Base-by-base conservation (phyloP, 2,113 vertebrate genomes). In the Neogobius melanostomus region DNA sequence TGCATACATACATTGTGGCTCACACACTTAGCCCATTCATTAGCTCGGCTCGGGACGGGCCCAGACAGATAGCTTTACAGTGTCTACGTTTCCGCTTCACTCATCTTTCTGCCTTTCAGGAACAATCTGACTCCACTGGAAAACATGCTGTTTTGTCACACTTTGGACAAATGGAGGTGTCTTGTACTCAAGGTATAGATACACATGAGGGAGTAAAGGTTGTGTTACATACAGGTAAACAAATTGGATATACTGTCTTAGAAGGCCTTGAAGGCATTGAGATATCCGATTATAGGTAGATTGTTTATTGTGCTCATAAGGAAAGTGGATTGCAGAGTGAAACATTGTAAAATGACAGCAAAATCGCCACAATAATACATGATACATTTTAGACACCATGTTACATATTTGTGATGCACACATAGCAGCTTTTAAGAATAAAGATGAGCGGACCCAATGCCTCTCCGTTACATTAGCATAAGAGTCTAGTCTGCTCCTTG, bases 21-120 rank as follows among this genome's bases (percentile, higher is more conserved):
- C 12, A n/a, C 71, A 82, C 72, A 50, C 44, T 21, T 36, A 62
- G 52, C 75, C 74, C 57, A 75, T 84, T 86, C 74, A 83, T 86
- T 88, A 76, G 28, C 0, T 28, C 11, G 10, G 53, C 17, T 56
- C 53, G 77, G 75, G 74, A 76, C 57, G 66, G 6, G 90, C 54
- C 75, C 46, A 11, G 82, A 77, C 90, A 89, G 65, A 77, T 45
- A 47, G 42, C 48, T 74, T 42, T 65, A 48, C 46, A n/a, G 51
- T 28, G 75, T 65, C 74, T 72, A 81, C 46, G 61, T 72, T 79
- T 86, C 77, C 69, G 46, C 69, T 61, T 0, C 9, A 5, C 66
- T 70, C 65, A 66, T 74, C 28, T 36, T 36, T 36, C 56, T 68
- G 45, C 11, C 50, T 49, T 65, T 45, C 54, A 36, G 62, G 73